These are phyloP conservation scores for Caenorhabditis inopinata DNA, from an alignment of 1,140 invertebrate genomes.

Conservation along the genomic window DNA sequence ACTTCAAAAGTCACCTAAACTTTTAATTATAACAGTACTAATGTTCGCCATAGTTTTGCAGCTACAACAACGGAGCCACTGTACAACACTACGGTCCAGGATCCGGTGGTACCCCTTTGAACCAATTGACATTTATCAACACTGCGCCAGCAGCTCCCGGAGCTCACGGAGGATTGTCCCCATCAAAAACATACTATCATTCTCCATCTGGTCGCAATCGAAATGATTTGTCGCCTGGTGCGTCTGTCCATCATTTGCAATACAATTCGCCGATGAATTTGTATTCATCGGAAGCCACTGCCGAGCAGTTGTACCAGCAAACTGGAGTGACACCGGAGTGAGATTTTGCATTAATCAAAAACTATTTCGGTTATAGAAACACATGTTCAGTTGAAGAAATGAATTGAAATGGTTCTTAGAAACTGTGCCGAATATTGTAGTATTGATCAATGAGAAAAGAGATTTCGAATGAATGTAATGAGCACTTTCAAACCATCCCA, in stretches of 20 bases:
- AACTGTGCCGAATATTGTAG: no score
- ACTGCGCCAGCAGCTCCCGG: background rate
- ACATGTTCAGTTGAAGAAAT: no score
- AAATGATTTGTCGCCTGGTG: conserved; percentile 50
- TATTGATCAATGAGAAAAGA: no score
- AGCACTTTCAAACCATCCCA: no score
- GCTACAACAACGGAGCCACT: conserved; percentile 39
- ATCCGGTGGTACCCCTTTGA: conserved; percentile 39
- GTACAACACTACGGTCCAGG: conserved; percentile 8
- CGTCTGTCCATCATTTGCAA: conserved; percentile 53
- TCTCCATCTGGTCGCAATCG: conserved; percentile 44
- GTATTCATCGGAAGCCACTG: conserved; percentile 57
- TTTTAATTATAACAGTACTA: no score
- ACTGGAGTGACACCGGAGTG: conserved; percentile 50
- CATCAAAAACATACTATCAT: conserved; percentile 37
- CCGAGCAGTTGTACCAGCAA: conserved; percentile 56
- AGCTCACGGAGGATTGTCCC: background rate
- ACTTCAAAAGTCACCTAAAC: no score
- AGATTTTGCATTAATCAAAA: no score
- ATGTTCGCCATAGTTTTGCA: no score
- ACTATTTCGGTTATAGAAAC: no score
- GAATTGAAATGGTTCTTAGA: no score
- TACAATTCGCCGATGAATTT: conserved; percentile 58
- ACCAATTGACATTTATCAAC: conserved; percentile 43
- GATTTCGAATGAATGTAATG: no score